phyloP scores from a whole-genome alignment of 2,888 invertebrate genomes.

The Eupelmus urozonus region DNA sequence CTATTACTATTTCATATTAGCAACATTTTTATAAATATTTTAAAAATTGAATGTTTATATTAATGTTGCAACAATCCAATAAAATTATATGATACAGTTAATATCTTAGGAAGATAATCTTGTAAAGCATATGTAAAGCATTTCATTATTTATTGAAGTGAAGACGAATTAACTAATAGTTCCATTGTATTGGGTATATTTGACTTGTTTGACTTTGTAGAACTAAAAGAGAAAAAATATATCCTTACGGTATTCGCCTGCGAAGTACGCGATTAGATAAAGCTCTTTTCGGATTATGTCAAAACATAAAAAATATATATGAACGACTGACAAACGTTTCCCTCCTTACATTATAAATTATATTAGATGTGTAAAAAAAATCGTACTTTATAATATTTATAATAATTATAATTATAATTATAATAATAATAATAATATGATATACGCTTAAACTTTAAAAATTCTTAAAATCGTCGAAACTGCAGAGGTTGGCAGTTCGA shows the following conservation, averaged over 20 bases:
- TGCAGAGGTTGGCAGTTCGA: slow-evolving; percentile 38
- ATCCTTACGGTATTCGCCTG: slow-evolving; percentile 59
- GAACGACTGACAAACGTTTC: slow-evolving; percentile 9
- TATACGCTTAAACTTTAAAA: slow-evolving; percentile 41
- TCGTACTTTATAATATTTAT: slow-evolving; percentile 36
- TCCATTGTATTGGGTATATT: not conserved
- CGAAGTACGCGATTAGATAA: slow-evolving; percentile 57
- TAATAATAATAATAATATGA: slow-evolving; percentile 30
- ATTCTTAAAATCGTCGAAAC: slow-evolving; percentile 34
- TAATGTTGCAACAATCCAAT: too few relatives aligned
- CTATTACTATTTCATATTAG: too few relatives aligned
- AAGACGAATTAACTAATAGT: not conserved
- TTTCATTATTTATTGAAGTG: slow-evolving; percentile 8
- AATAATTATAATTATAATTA: not conserved
- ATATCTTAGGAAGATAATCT: slow-evolving; percentile 31
- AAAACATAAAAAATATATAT: slow-evolving; percentile 54
- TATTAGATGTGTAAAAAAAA: slow-evolving; percentile 50
- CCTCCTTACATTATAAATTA: slow-evolving; percentile 36
- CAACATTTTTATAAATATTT: too few relatives aligned
- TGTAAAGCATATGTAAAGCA: slow-evolving; percentile 24
- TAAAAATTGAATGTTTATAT: too few relatives aligned
- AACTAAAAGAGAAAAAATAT: slow-evolving; percentile 29
- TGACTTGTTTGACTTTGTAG: too few relatives aligned
- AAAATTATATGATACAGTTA: slow-evolving; percentile 28
- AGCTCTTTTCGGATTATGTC: slow-evolving; percentile 46